Percentiles rank a stretch among this genome's conserved stretches.
Conservation (phyloP, 2,888 invertebrate species). For the Acronicta psi region DNA sequence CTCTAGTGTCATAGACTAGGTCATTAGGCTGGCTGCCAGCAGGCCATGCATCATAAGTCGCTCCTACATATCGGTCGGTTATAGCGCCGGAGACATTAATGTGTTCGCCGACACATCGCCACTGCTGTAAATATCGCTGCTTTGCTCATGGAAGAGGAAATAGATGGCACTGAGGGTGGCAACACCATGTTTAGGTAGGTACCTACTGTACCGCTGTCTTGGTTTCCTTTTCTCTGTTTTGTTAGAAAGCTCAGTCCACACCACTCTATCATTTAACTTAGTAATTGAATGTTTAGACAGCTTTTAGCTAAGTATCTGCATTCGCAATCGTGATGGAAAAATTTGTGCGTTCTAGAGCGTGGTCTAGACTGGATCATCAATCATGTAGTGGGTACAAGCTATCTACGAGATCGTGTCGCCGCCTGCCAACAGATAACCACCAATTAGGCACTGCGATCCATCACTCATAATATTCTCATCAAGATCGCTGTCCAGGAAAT, state of each 20-base stretch:
- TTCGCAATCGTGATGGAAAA: background rate
- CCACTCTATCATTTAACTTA: background rate
- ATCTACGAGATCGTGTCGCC: background rate
- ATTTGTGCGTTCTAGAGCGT: background rate
- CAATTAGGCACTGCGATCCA: slow-evolving; percentile 1
- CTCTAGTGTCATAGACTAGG: slow-evolving; percentile 11
- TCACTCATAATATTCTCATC: slow-evolving; percentile 29
- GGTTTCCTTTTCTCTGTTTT: background rate
- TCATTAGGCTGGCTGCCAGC: slow-evolving; percentile 52
- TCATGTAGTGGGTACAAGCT: slow-evolving; percentile 2
- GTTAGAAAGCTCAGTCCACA: background rate
- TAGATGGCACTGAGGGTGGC: background rate
- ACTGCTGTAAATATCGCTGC: slow-evolving; percentile 23
- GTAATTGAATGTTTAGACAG: slow-evolving; percentile 1
- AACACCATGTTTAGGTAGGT: background rate
- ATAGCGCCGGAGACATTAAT: slow-evolving; percentile 45
- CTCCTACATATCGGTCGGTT: slow-evolving; percentile 30
- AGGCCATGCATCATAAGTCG: slow-evolving; percentile 31
- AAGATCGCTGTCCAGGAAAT: slow-evolving; percentile 18
- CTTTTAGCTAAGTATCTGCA: background rate
- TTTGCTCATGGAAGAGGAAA: background rate
- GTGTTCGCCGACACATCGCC: slow-evolving; percentile 41
- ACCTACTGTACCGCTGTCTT: background rate
- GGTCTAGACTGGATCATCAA: slow-evolving; percentile 8
- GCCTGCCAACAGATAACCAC: slow-evolving; percentile 3